Base-by-base conservation (phyloP, 2,888 invertebrate genomes). In the Chymomyza caudatula region DNA sequence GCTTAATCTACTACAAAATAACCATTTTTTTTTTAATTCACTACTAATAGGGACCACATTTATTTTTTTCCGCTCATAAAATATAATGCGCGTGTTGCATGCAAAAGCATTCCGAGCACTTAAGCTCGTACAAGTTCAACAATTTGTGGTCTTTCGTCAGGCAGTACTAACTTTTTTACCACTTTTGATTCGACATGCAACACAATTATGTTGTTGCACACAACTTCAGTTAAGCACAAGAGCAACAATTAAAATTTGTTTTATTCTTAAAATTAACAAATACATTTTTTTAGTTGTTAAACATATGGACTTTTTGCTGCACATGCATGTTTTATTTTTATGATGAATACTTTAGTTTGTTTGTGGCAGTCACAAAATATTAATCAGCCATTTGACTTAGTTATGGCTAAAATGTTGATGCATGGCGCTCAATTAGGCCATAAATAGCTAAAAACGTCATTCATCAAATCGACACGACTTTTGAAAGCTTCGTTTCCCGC, bases 391-490 rank as follows among this genome's bases (percentile, higher is more conserved):
- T 83, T 80, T 85, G 80, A 73, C 67, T 75, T n/a, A n/a, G n/a
- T n/a, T n/a, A n/a, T n/a, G n/a, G 84, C 70, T 76, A 77, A 65
- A 84, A 75, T 63, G 80, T 77, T 80, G 80, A 80, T 83, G 83
- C 77, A 80, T 85, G 85, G 60, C 42, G 47, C 69, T 56, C 80
- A 83, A 79, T 80, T 85, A 85, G 84, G 63, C 86, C 62, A 69
- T 68, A 82, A 82, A 82, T 82, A 73, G 78, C 85, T 84, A 85
- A 79, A 85, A 85, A 83, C 68, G 80, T 61, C 80, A 83, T 82
- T 84, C 81, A 82, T 82, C 86, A 82, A 82, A 78, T 86, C 84
- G 86, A 86, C 81, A 84, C 84, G 74, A 84, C 63, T 64, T 71
- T 71, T 60, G 63, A 67, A 63, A 58, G 67, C 11, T 47, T 44